Percentiles rank a stretch among this genome's conserved stretches.
Evolutionary conservation across 1,140 invertebrate species (phyloP).

Genomic region (Phenacoccus solenopsis): DNA sequence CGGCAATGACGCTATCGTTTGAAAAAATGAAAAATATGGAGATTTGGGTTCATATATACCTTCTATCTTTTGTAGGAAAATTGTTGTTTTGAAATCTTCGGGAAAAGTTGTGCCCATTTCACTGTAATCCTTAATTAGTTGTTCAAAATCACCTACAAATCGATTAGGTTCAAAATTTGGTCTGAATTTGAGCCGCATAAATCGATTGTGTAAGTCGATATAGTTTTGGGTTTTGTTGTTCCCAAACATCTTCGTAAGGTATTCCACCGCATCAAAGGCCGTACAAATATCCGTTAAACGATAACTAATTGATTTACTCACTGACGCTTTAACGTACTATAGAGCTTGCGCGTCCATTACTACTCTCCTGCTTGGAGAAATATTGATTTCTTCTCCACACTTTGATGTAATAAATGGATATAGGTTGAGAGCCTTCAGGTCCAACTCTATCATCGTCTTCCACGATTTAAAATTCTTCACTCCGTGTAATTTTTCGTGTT

Average conservation of each 20-base stretch:
- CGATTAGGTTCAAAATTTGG: neutral
- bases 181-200: neutral
- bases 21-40: neutral
- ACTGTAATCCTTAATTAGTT: neutral
- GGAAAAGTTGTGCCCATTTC: neutral
- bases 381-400: neutral
- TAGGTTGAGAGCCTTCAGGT: neutral
- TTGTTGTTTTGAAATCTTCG: neutral
- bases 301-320: neutral
- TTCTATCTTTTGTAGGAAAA: neutral
- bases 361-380: neutral
- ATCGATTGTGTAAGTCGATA: neutral
- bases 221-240: neutral
- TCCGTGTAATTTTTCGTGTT: neutral
- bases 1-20: neutral
- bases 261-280: neutral
- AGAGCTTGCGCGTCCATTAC: neutral
- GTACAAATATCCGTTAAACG: neutral
- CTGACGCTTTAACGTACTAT: neutral
- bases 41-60: neutral
- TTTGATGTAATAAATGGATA: neutral
- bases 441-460: neutral
- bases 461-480: neutral
- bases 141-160: neutral
- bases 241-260: neutral